phyloP scores from a whole-genome alignment of 1,140 invertebrate genomes.

The Heliothis subflexa region DNA sequence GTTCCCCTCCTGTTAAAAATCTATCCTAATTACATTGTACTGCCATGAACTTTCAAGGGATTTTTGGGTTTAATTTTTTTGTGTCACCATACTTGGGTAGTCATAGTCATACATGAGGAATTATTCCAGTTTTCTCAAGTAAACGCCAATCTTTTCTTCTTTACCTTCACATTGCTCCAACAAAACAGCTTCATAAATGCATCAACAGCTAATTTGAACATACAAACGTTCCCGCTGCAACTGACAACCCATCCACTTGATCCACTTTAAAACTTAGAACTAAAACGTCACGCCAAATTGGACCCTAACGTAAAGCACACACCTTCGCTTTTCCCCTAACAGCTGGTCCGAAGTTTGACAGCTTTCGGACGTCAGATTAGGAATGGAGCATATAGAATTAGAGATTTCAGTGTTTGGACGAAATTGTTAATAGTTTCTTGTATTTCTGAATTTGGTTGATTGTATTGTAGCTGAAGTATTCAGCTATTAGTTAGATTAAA shows the following conservation, averaged over 20 bases:
- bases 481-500: not conserved
- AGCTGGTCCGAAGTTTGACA: conserved; percentile 30
- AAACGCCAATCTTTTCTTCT: too few species aligned
- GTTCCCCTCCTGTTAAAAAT: too few species aligned
- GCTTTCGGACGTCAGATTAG: conserved; percentile 28
- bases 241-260: conserved; percentile 18
- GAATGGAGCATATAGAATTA: conserved; percentile 18
- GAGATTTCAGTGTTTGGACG: conserved; percentile 8
- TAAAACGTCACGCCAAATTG: conserved; percentile 13
- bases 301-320: not conserved
- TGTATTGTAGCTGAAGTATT: not conserved
- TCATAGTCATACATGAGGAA: too few species aligned
- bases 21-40: too few species aligned
- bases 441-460: not conserved
- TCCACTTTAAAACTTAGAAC: conserved; percentile 25
- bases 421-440: conserved; percentile 17
- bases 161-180: too few species aligned
- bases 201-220: not conserved
- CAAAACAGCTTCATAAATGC: not conserved
- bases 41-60: too few species aligned
- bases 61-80: too few species aligned
- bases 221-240: not conserved
- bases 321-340: conserved; percentile 14
- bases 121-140: too few species aligned
- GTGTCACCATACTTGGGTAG: too few species aligned